phyloP scores from a whole-genome alignment of 2,888 invertebrate species.

The Ferrisia virgata region DNA sequence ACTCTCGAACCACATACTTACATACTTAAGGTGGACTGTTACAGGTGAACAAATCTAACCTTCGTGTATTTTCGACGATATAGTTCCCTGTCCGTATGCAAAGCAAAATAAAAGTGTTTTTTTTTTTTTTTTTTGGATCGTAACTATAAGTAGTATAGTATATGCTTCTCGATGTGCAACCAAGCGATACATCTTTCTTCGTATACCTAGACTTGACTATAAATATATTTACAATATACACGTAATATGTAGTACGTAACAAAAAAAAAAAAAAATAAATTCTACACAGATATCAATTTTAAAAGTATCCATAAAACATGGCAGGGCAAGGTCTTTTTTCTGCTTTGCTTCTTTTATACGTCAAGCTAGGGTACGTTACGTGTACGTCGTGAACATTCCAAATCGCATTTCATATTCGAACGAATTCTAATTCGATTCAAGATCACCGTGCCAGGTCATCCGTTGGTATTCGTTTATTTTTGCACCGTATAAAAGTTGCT shows the following conservation, averaged over 20 bases:
- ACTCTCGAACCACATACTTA: not conserved
- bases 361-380: too few species aligned
- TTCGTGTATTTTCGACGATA: too few species aligned
- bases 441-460: not conserved
- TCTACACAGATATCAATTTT: not conserved
- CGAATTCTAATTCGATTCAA: constrained; percentile 2
- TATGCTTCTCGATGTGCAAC: not conserved
- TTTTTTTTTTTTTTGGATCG: too few species aligned
- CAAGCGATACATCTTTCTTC: not conserved
- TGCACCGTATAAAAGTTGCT: not conserved
- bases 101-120: not conserved
- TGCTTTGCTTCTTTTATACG: not conserved
- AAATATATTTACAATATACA: too few species aligned
- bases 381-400: too few species aligned
- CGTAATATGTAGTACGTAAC: too few species aligned
- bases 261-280: not conserved
- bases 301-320: not conserved
- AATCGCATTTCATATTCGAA: constrained; percentile 6
- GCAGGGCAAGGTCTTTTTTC: not conserved
- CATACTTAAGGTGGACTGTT: not conserved
- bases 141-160: too few species aligned
- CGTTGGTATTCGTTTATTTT: not conserved
- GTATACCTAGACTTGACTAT: too few species aligned
- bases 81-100: too few species aligned
- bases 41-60: not conserved